Conservation (phyloP, 1,140 invertebrate species). For the Mizuhopecten yessoensis region DNA sequence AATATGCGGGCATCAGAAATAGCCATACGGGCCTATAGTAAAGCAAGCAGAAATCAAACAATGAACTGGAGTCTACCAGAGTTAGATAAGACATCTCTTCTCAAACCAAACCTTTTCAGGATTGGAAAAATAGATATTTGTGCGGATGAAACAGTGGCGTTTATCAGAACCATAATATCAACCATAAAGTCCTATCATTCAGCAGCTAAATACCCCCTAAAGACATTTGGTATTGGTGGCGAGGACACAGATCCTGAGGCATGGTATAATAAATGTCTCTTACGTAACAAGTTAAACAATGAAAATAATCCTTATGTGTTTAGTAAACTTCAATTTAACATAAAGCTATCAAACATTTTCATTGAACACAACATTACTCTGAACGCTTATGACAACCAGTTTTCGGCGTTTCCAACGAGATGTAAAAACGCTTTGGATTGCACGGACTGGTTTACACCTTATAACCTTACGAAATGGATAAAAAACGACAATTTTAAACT, state of each 20-base stretch:
- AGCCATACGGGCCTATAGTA: slow-evolving; percentile 5
- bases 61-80: not conserved
- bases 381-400: not conserved
- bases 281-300: not conserved
- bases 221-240: not conserved
- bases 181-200: not conserved
- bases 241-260: not conserved
- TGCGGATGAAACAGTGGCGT: slow-evolving; percentile 11
- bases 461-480: not conserved
- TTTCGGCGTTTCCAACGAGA: not conserved
- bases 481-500: not conserved
- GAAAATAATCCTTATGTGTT: not conserved
- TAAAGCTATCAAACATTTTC: not conserved
- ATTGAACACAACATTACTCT: not conserved
- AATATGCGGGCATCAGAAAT: slow-evolving; percentile 44
- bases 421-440: not conserved
- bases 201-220: not conserved
- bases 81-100: not conserved
- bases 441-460: not conserved
- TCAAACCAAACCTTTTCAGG: not conserved
- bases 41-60: not conserved
- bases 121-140: slow-evolving; percentile 43
- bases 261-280: not conserved
- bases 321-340: not conserved
- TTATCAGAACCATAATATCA: not conserved